Base-by-base conservation (phyloP, 2,113 vertebrate genomes). In the Bagarius yarrelli region DNA sequence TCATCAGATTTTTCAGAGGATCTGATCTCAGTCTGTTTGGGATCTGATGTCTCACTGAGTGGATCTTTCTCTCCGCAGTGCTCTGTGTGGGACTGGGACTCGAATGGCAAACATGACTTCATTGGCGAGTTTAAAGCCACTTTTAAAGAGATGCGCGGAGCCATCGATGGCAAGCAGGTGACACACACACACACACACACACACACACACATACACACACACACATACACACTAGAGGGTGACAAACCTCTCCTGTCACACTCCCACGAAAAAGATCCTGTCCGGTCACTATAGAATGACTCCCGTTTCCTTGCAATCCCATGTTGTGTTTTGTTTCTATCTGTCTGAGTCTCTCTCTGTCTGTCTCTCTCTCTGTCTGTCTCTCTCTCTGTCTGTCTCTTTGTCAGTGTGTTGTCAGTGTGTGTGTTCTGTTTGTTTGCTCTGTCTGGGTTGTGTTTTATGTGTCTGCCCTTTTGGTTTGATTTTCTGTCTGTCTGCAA, bases 21-120 rank as follows among this genome's bases (percentile, higher is more conserved):
- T 57, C 25, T 60, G 23, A 18, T 57, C 1, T 57, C 25, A 56
- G 13, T 27, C 25, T 27, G 5, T 27, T 27, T 11, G 61, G 32
- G 64, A 67, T 67, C 34, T n/a, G 5, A 40, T 50, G 66, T 70
- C 13, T 70, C n/a, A 16, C n/a, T 15, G 2, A 57, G 0, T 44
- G 16, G 5, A n/a, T 76, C 13, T 44, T 25, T 5, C 21, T 76
- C 56, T 76, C n/a, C 27, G 4, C 90, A 96, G 95, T 96, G 95
- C 87, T 95, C 94, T 73, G 95, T 96, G n/a, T 99, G 97, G 97
- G 97, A 99, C 90, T 99, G 97, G 97, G 97, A 99, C 92, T 99
- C 97, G 53, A 99, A 99, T 0, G 97, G 97, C 53, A 99, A 99
- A 63, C 97, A 99, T 16, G 97, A 99, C 92, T 99, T 97, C 90